Percentiles rank a stretch among this genome's conserved stretches.
Evolutionary conservation across 37 sponge, comb jelly and placozoan species (phyloP).

Genomic region (Crambe crambe): DNA sequence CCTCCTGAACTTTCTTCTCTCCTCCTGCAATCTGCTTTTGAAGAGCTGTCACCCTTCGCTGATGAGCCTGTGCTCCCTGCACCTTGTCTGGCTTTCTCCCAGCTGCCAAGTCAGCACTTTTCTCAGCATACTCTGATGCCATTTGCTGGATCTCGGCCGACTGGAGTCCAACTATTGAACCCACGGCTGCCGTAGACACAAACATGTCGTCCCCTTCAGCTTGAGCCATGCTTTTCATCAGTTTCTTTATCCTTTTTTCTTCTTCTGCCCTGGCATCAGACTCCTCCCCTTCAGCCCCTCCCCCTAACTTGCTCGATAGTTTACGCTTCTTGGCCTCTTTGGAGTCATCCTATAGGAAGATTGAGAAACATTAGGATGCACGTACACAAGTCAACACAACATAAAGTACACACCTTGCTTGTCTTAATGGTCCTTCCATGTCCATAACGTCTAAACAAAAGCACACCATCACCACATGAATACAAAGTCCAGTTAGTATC

Average conservation of each 20-base stretch:
- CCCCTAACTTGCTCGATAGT: constrained; percentile 66
- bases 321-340: constrained; percentile 64
- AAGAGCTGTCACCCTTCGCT: constrained; percentile 66
- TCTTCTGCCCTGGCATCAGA: constrained; percentile 58
- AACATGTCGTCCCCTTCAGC: constrained; percentile 60
- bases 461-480: background rate
- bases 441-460: constrained; percentile 46
- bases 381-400: background rate
- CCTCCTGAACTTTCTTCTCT: constrained; percentile 75
- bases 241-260: constrained; percentile 73
- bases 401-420: constrained; percentile 15
- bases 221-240: constrained; percentile 80
- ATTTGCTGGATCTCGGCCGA: constrained; percentile 85
- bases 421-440: constrained; percentile 41
- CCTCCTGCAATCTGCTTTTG: constrained; percentile 72
- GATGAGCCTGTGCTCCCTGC: constrained; percentile 76
- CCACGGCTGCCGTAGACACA: constrained; percentile 77
- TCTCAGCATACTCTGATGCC: constrained; percentile 85
- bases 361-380: too few relatives aligned
- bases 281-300: constrained; percentile 36
- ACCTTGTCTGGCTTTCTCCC: constrained; percentile 65
- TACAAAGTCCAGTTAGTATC: background rate
- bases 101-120: constrained; percentile 70
- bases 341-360: constrained; percentile 15
- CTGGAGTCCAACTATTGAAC: constrained; percentile 89